Evolutionary conservation across 2,888 invertebrate species (phyloP), one percentile per base, ranked within the genome.

Genomic region (Baccha elongata): DNA sequence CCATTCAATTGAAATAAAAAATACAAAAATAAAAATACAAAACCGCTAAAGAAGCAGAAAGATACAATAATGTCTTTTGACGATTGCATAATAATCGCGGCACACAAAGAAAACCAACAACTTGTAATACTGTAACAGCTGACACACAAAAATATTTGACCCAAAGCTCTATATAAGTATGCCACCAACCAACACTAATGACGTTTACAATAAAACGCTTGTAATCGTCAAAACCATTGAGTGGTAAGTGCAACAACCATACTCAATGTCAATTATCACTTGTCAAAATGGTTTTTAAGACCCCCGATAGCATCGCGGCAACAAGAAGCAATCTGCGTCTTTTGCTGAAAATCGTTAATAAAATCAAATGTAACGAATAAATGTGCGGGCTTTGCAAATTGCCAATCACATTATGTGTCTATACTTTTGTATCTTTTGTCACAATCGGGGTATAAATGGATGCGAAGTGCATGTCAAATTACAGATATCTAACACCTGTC

Each of bases 171-270:
- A 6, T 26, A 32, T 11, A 58, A 46, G 58, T 46, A 44, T 35
- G 26, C 62, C 32, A 5, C 23, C 23, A n/a, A 55, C 79, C 50
- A 55, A 35, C 29, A 58, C 37, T 29, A 37, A 35, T 46, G 35
- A 78, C 58, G 72, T 65, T 60, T 67, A 68, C 79, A 79, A 73
- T 79, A 67, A 79, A 53, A 53, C 46, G 62, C 79, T 73, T 73
- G 73, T 73, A 53, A 55, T 58, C 42, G 15, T 29, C 42, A 44
- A n/a, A 11, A 23, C 40, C 21, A 53, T 32, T 44, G 42, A 40
- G 55, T 58, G 23, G 21, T 55, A 35, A 65, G 71, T 72, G 17
- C 32, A 37, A 37, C 55, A 55, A 4, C n/a, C 32, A 40, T 40
- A 73, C 73, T 67, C 79, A 53, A 52, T 44, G 60, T 73, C 79